phyloP scores from a whole-genome alignment of 1,140 invertebrate species.

The Bombyx mandarina region DNA sequence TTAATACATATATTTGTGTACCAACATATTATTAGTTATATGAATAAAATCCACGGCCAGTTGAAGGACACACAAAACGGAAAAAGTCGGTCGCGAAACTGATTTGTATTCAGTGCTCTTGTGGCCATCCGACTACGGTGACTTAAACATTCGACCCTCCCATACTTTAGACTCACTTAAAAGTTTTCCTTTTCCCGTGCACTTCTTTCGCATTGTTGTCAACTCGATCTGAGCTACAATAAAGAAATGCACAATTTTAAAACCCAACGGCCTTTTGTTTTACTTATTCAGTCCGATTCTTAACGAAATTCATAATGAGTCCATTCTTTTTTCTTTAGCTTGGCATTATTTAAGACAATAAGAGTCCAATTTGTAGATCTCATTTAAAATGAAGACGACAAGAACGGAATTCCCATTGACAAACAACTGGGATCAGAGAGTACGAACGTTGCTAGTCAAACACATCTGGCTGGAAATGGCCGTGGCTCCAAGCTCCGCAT shows the following conservation, averaged over 20 bases:
- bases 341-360: too few relatives aligned
- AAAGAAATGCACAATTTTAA: conserved; percentile 4
- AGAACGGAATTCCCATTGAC: conserved; percentile 4
- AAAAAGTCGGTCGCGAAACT: conserved; percentile 21
- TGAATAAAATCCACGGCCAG: too few relatives aligned
- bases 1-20: too few relatives aligned
- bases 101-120: conserved; percentile 38
- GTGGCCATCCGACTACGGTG: conserved; percentile 17
- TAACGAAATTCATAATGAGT: neutral
- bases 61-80: neutral
- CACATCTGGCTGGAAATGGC: conserved; percentile 20
- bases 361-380: neutral
- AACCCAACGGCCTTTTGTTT: neutral
- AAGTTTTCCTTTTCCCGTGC: conserved; percentile 23
- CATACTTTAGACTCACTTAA: conserved; percentile 20
- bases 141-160: conserved; percentile 18
- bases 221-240: conserved; percentile 3
- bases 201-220: conserved; percentile 20
- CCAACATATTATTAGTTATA: too few relatives aligned
- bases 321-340: neutral
- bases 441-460: conserved; percentile 15
- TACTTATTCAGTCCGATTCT: neutral
- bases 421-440: conserved; percentile 2
- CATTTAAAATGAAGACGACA: conserved; percentile 6
- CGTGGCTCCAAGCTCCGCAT: conserved; percentile 8